A percentile compares a stretch with the other conserved stretches of the same genome.
Conservation (phyloP, 2,113 vertebrate species). For the Chloebia gouldiae region DNA sequence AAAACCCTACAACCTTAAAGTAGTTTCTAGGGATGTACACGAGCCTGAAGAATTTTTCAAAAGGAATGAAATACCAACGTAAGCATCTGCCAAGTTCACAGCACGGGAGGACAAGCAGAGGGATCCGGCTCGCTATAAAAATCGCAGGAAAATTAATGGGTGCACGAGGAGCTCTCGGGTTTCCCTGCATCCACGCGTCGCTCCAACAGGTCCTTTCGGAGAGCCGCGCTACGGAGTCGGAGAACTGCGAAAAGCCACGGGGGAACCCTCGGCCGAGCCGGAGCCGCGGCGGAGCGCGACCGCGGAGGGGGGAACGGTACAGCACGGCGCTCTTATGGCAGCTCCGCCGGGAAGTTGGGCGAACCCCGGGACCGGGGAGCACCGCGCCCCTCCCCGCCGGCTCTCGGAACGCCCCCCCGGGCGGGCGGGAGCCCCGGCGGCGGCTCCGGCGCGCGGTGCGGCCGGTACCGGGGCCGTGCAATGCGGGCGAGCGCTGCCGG, state of each 20-base stretch:
- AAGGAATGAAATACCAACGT: accelerated
- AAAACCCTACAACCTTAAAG: background rate
- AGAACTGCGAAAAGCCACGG: background rate
- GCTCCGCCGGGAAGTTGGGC: background rate
- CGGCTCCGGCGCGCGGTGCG: background rate
- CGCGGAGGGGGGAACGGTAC: background rate
- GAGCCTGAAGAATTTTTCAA: background rate
- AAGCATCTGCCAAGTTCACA: background rate
- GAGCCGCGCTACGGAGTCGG: accelerated
- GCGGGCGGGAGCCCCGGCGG: background rate
- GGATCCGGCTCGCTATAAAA: background rate
- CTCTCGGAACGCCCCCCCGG: background rate
- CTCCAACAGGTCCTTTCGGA: background rate
- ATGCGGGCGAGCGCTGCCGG: background rate
- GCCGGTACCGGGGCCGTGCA: background rate
- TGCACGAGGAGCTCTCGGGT: background rate
- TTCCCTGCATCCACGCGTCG: accelerated
- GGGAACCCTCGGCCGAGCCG: background rate
- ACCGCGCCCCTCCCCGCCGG: background rate
- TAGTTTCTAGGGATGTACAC: background rate
- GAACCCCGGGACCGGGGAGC: background rate
- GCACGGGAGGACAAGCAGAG: background rate
- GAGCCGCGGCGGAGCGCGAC: background rate
- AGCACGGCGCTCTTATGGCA: background rate
- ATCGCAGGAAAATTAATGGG: background rate